Percentiles rank a stretch among this genome's conserved stretches.
Conservation (phyloP, 2,888 invertebrate species). For the Heliothis peltigera region DNA sequence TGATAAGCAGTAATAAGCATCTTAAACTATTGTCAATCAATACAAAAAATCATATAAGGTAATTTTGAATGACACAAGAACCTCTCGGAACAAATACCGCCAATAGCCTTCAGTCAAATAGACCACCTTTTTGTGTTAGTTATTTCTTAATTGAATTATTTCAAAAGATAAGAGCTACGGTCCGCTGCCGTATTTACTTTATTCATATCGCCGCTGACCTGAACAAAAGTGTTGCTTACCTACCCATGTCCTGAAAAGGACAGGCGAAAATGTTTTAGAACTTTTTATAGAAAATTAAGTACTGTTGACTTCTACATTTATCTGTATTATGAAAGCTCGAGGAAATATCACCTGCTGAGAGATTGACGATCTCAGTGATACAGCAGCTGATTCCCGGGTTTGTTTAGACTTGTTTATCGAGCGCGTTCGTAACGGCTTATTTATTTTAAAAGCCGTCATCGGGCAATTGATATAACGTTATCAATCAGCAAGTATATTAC, state of each 20-base stretch:
- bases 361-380: constrained; percentile 56
- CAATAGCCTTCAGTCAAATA: too few relatives aligned
- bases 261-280: too few relatives aligned
- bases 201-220: too few relatives aligned
- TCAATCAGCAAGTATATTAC: constrained; percentile 12
- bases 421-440: constrained; percentile 24
- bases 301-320: constrained; percentile 9
- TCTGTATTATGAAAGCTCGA: not conserved
- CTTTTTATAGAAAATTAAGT: too few relatives aligned
- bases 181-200: too few relatives aligned
- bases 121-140: too few relatives aligned
- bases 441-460: constrained; percentile 25
- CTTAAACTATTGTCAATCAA: constrained; percentile 45
- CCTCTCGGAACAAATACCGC: not conserved
- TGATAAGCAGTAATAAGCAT: constrained; percentile 8
- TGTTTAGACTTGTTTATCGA: constrained; percentile 40
- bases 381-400: constrained; percentile 38
- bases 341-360: constrained; percentile 47
- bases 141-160: too few relatives aligned
- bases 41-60: constrained; percentile 30
- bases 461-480: not conserved
- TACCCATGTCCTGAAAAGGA: too few relatives aligned
- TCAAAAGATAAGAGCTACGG: too few relatives aligned
- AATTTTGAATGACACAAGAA: constrained; percentile 14
- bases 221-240: too few relatives aligned